Conservation (phyloP, 2,797 vertebrate species). For the Crenuchus spilurus region DNA sequence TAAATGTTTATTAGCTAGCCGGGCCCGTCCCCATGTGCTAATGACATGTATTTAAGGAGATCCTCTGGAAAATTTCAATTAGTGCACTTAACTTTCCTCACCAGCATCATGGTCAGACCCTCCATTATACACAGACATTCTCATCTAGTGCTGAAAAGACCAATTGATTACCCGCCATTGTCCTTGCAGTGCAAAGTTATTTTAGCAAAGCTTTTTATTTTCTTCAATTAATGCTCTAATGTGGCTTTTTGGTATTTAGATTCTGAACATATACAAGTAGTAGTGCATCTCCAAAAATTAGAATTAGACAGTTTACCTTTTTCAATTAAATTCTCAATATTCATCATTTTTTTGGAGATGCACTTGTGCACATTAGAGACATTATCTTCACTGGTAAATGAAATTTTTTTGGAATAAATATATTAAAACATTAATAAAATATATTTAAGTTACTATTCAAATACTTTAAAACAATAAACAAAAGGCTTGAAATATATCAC, state of each 20-base stretch:
- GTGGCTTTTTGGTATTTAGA: background rate
- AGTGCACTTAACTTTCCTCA: slow-evolving; percentile 65
- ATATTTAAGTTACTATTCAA: too few relatives aligned
- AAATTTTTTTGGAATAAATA: too few relatives aligned
- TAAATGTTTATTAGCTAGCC: slow-evolving; percentile 98
- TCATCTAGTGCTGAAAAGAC: slow-evolving; percentile 33
- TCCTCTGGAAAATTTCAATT: slow-evolving; percentile 70
- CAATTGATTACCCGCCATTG: slow-evolving; percentile 5
- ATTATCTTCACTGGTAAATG: too few relatives aligned
- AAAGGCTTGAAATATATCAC: too few relatives aligned
- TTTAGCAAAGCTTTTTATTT: background rate
- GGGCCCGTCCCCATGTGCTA: slow-evolving; percentile 86
- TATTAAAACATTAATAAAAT: too few relatives aligned
- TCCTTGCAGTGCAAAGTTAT: background rate
- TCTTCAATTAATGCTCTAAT: background rate
- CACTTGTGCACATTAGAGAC: too few relatives aligned
- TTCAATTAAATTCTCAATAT: too few relatives aligned
- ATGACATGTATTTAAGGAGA: slow-evolving; percentile 77
- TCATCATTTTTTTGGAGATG: too few relatives aligned
- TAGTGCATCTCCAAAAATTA: too few relatives aligned
- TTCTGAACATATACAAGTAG: background rate
- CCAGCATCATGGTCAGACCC: slow-evolving; percentile 47
- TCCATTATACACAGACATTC: slow-evolving; percentile 61
- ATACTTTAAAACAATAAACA: too few relatives aligned
- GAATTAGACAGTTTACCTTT: too few relatives aligned